Percentiles rank a stretch among this genome's conserved stretches.
Conservation (phyloP, 92 coral and sea anemone genomes). For the Pocillopora meandrina region DNA sequence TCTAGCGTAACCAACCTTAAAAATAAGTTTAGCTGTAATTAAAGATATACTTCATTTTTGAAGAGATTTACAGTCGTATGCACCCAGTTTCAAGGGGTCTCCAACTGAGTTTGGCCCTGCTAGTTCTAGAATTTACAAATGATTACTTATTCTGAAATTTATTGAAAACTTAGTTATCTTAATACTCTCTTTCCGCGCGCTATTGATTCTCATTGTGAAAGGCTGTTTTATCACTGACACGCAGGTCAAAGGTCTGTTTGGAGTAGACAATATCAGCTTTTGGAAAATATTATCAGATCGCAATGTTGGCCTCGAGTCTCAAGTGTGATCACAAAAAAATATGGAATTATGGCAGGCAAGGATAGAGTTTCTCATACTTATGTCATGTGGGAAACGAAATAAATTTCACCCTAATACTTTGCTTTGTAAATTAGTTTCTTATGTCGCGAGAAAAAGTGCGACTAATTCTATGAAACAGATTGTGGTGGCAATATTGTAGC, state of each 20-base stretch:
- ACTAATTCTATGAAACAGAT: neutral
- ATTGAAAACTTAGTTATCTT: too few species aligned
- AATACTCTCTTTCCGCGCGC: neutral
- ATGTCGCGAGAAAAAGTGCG: neutral
- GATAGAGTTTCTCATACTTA: constrained; percentile 3
- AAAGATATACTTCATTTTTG: too few species aligned
- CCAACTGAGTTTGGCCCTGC: too few species aligned
- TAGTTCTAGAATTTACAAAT: too few species aligned
- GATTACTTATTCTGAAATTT: too few species aligned
- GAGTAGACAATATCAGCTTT: constrained; percentile 6
- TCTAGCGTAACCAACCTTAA: neutral
- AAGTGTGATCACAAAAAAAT: neutral
- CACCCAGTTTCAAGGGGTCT: too few species aligned
- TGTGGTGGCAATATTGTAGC: constrained; percentile 7
- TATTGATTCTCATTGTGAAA: neutral
- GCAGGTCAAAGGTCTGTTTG: constrained; percentile 8
- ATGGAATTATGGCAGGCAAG: neutral
- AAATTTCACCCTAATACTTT: neutral
- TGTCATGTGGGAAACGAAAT: neutral
- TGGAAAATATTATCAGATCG: neutral
- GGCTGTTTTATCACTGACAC: neutral
- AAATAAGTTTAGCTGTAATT: too few species aligned
- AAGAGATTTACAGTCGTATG: too few species aligned
- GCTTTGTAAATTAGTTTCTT: neutral
- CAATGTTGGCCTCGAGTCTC: neutral